phyloP scores from a whole-genome alignment of 1,140 invertebrate genomes.

The Drosophila carrolli region DNA sequence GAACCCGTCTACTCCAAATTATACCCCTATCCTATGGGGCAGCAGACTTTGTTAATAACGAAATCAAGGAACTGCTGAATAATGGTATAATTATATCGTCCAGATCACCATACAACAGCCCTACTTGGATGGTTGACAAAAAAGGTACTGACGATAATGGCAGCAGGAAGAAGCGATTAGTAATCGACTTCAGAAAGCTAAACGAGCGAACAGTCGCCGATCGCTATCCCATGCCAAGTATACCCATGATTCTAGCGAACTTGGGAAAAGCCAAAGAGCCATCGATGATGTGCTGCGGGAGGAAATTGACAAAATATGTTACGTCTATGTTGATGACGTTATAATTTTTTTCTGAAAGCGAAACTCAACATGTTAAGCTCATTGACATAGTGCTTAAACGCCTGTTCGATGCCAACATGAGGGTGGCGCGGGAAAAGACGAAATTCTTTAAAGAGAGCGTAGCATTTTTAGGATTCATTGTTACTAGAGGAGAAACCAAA shows the following conservation, averaged over 20 bases:
- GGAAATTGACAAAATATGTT: constrained; percentile 4
- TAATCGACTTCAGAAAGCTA: constrained; percentile 8
- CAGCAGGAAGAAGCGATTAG: constrained; percentile 16
- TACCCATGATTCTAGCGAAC: constrained; percentile 10
- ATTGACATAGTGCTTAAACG: too few relatives aligned
- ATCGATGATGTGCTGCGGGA: too few relatives aligned
- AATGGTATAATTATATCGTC: constrained; percentile 5
- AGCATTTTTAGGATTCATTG: too few relatives aligned
- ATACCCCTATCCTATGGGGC: constrained; percentile 12
- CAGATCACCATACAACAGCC: constrained; percentile 12
- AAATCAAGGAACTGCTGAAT: constrained; percentile 12
- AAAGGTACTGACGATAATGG: constrained; percentile 9
- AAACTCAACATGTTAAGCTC: too few relatives aligned
- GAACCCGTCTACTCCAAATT: constrained; percentile 3
- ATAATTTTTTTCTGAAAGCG: too few relatives aligned
- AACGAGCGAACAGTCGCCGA: constrained; percentile 15
- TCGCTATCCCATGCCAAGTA: constrained; percentile 17
- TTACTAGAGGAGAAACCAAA: too few relatives aligned
- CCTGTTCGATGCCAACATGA: too few relatives aligned
- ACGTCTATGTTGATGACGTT: too few relatives aligned
- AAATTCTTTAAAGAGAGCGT: too few relatives aligned
- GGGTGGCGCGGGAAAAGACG: too few relatives aligned
- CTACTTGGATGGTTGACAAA: too few relatives aligned
- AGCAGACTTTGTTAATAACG: constrained; percentile 7
- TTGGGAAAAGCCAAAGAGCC: constrained; percentile 11